These are phyloP conservation scores for Scaptomyza flava DNA, from an alignment of 2,888 invertebrate genomes.

Conservation along the genomic window DNA sequence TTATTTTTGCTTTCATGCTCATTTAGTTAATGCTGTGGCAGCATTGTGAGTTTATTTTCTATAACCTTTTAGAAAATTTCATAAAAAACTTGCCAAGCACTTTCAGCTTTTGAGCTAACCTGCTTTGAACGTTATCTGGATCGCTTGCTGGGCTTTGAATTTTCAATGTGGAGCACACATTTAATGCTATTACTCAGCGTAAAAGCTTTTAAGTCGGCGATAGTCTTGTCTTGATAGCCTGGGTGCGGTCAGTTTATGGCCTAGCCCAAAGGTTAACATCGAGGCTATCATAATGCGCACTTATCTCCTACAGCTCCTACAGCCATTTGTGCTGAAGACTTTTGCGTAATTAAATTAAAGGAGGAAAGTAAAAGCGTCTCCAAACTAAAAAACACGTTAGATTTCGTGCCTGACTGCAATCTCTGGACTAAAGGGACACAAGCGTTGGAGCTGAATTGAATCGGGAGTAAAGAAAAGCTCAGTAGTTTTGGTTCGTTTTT, in stretches of 20 bases:
- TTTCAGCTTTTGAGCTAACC: slow-evolving; percentile 7
- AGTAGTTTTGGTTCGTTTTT: slow-evolving; percentile 33
- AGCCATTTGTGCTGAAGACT: slow-evolving; percentile 43
- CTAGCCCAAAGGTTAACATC: slow-evolving; percentile 40
- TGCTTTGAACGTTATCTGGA: slow-evolving; percentile 36
- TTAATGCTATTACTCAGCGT: slow-evolving; percentile 27
- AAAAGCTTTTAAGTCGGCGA: slow-evolving; percentile 32
- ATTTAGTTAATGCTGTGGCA: too few relatives aligned
- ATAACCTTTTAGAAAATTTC: slow-evolving; percentile 1
- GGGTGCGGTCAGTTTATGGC: slow-evolving; percentile 54
- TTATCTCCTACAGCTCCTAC: slow-evolving; percentile 54
- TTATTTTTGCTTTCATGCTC: too few relatives aligned
- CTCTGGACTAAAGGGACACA: slow-evolving; percentile 1
- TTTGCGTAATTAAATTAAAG: slow-evolving; percentile 69
- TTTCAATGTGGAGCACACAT: slow-evolving; percentile 8
- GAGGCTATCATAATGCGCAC: slow-evolving; percentile 40
- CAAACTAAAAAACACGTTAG: slow-evolving; percentile 59
- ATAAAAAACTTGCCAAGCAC: slow-evolving; percentile 1
- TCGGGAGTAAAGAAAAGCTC: slow-evolving; percentile 27
- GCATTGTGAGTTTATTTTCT: background rate
- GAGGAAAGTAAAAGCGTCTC: slow-evolving; percentile 26
- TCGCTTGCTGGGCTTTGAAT: background rate
- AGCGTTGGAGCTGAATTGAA: background rate
- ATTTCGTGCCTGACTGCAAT: slow-evolving; percentile 63
- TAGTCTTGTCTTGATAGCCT: slow-evolving; percentile 50